phyloP scores from a whole-genome alignment of 2,797 vertebrate genomes.

The Prunella strophiata region DNA sequence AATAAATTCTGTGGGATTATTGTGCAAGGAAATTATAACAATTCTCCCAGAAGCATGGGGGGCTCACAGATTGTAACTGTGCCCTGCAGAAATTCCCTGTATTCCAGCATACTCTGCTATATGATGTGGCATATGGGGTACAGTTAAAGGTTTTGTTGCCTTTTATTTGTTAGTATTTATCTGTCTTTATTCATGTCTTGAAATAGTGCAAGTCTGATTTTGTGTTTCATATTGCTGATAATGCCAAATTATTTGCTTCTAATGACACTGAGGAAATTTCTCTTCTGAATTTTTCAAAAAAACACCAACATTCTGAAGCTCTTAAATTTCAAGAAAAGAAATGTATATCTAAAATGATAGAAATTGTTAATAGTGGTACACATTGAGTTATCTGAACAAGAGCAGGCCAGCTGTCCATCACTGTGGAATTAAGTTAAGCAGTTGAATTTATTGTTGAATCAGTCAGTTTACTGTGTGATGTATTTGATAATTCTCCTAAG shows the following conservation, averaged over 20 bases:
- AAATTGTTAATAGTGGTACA: not conserved
- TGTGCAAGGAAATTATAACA: not conserved
- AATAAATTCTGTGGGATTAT: not conserved
- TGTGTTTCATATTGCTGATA: not conserved
- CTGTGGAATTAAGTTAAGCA: not conserved
- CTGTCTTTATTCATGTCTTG: not conserved
- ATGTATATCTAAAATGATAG: not conserved
- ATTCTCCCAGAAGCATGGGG: too few relatives aligned
- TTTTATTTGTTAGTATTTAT: not conserved
- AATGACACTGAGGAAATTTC: not conserved
- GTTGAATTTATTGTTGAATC: not conserved
- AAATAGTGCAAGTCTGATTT: not conserved
- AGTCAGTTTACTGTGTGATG: not conserved
- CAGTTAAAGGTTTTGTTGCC: not conserved
- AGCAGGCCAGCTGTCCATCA: not conserved
- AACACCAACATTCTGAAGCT: fast-evolving
- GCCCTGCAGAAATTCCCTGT: not conserved
- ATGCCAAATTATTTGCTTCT: not conserved
- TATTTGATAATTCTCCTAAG: conserved; percentile 1
- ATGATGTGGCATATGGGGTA: fast-evolving
- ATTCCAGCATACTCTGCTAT: fast-evolving
- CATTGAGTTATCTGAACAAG: not conserved
- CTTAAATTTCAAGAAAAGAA: not conserved
- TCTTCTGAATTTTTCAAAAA: not conserved
- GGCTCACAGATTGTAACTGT: not conserved